Evolutionary conservation across 2,888 invertebrate genomes (phyloP).

Genomic region (Coleophora flavipennella): DNA sequence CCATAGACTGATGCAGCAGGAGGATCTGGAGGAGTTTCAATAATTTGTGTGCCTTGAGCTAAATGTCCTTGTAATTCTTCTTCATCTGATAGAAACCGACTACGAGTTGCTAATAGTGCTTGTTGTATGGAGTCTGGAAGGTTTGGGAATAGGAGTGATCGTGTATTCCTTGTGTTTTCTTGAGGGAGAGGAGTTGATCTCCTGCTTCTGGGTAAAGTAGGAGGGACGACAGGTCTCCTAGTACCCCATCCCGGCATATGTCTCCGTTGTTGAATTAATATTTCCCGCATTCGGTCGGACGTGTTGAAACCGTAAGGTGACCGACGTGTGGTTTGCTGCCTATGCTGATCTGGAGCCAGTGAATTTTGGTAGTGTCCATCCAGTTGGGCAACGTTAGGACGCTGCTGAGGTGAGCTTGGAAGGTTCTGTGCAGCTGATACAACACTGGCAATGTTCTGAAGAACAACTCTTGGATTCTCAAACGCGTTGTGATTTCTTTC

Average conservation of each 20-base stretch:
- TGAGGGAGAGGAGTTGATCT: background rate
- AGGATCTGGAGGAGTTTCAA: background rate
- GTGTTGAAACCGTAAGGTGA: background rate
- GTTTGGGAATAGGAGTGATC: background rate
- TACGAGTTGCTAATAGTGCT: background rate
- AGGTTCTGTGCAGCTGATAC: background rate
- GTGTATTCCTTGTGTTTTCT: background rate
- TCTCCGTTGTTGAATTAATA: background rate
- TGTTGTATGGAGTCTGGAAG: conserved; percentile 1
- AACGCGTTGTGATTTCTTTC: background rate
- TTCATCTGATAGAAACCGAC: background rate
- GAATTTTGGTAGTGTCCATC: background rate
- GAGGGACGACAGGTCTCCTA: background rate
- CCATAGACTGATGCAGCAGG: background rate
- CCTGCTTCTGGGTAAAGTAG: background rate
- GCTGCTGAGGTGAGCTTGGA: conserved; percentile 2
- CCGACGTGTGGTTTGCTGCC: background rate
- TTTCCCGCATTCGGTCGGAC: background rate
- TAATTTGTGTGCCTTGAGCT: conserved; percentile 1
- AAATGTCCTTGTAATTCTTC: background rate
- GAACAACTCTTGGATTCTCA: background rate
- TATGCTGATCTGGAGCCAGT: conserved; percentile 1
- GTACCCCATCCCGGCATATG: background rate
- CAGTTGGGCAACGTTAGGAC: background rate
- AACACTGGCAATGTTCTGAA: background rate